Evolutionary conservation across 2,113 vertebrate genomes (phyloP), one percentile per base, ranked within the genome.

Genomic region (Neodontobutis hainanensis): DNA sequence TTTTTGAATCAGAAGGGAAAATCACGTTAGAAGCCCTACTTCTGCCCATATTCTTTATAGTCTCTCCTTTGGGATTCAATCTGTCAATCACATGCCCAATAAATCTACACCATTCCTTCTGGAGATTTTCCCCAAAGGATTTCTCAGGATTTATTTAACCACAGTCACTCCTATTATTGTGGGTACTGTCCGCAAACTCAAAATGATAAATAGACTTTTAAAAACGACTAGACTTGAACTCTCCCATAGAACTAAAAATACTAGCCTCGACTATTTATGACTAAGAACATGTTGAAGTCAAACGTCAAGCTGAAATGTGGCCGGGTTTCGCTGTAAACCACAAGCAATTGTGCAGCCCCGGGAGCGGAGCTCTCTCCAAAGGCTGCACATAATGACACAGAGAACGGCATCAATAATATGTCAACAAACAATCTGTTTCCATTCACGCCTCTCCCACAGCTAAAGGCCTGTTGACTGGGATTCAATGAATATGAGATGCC

Each of bases 171-270:
- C 43, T 70, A 27, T n/a, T 52, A 50, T 48, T 65, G 43, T 45
- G 65, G 46, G 36, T 44, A 57, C 59, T 72, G 57, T 35, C 64
- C 11, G 61, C 19, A 77, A 43, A 15, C 66, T 73, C 50, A 61
- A 5, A 19, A 14, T 65, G 55, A 83, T 3, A 51, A 16, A 78
- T 46, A 56, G 48, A 60, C 56, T 34, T 73, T 42, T 7, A 40
- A 73, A 46, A 34, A 27, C 36, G 12, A 11, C 27, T 45, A 44
- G 59, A 43, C 52, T 61, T 75, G 60, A 80, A 79, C 57, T 70
- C 68, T 79, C 70, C 68, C 80, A 87, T 78, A 82, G 64, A 57
- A 46, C 76, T 79, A 74, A 84, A 86, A 88, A 84, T 79, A 85
- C 55, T 74, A 63, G 65, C 45, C 64, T n/a, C 19, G n/a, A 48